Evolutionary conservation across 2,797 vertebrate genomes (phyloP).

Genomic region (Adrianichthys oophorus): DNA sequence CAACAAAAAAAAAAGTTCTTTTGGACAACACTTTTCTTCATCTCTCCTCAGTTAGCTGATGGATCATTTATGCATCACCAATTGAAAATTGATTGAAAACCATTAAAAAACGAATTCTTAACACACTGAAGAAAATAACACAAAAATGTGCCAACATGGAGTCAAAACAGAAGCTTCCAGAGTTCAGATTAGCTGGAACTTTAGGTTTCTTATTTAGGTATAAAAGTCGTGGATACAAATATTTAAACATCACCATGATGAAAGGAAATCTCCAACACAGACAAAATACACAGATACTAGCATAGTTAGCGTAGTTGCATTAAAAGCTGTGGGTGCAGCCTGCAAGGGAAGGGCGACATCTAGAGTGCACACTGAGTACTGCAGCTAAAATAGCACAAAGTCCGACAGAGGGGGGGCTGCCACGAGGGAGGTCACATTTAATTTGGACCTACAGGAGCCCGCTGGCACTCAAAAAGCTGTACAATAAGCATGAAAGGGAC

Average conservation of each 20-base stretch:
- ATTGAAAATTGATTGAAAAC: constrained; percentile 13
- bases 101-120: not conserved
- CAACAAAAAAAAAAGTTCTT: constrained; percentile 9
- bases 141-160: constrained; percentile 12
- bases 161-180: constrained; percentile 45
- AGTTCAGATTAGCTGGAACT: constrained; percentile 26
- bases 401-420: constrained; percentile 17
- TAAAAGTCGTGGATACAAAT: constrained; percentile 41
- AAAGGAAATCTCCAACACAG: constrained; percentile 22
- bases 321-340: constrained; percentile 42
- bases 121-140: constrained; percentile 16
- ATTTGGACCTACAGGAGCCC: constrained; percentile 54
- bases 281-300: constrained; percentile 29
- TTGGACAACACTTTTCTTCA: constrained; percentile 13
- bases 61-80: constrained; percentile 9
- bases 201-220: constrained; percentile 21
- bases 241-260: constrained; percentile 44
- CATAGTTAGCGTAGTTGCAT: too few relatives aligned
- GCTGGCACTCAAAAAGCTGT: constrained; percentile 67
- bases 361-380: constrained; percentile 56
- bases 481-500: constrained; percentile 52
- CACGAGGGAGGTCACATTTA: constrained; percentile 41
- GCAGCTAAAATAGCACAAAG: constrained; percentile 50
- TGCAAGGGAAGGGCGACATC: constrained; percentile 46
- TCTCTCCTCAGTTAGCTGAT: constrained; percentile 11